Base-by-base conservation (phyloP, 2,797 vertebrate genomes). In the Anableps anableps region DNA sequence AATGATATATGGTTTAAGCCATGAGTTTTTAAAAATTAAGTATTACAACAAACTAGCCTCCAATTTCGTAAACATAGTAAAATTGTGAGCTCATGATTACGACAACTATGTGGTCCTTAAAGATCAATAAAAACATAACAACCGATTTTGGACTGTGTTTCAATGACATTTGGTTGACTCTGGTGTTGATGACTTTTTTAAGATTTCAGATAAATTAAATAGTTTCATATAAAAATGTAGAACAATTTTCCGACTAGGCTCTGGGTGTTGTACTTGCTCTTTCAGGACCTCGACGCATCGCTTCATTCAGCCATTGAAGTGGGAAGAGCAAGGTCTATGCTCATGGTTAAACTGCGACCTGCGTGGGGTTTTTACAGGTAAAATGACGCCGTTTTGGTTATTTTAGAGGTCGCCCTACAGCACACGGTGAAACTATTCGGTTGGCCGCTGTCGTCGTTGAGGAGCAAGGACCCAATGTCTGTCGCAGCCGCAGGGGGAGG, bases 401-500 rank as follows among this genome's bases (percentile, higher is more conserved):
- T 80, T 71, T 55, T 87, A 92, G 88, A 41, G 45, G 1, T 50
- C 72, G 6, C 55, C 83, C 73, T 70, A 7, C 77, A 78, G 80
- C 79, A 83, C 81, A 79, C 73, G 79, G 76, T 87, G 72, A 74
- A 80, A 23, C 68, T 79, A 4, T 79, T 85, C 17, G 58, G 26
- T 88, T 74, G 82, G 74, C 90, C 82, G 75, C 58, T 78, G 79
- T 85, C 70, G 75, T 92, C 83, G 79, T 76, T 84, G 38, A 89
- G 86, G 55, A 80, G 80, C 82, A 80, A 82, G 78, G 72, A 41
- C 4, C 36, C 23, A 78, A 96, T 97, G 96, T 96, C 96, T 79
- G 95, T 83, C 88, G 95, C 93, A 89, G 95, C 95, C 83, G 92
- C 92, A 53, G 96, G 93, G 83, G 95, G 92, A 88, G 95, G 92